phyloP scores from a whole-genome alignment of 1,140 invertebrate genomes.

The Lasioglossum baleicum region DNA sequence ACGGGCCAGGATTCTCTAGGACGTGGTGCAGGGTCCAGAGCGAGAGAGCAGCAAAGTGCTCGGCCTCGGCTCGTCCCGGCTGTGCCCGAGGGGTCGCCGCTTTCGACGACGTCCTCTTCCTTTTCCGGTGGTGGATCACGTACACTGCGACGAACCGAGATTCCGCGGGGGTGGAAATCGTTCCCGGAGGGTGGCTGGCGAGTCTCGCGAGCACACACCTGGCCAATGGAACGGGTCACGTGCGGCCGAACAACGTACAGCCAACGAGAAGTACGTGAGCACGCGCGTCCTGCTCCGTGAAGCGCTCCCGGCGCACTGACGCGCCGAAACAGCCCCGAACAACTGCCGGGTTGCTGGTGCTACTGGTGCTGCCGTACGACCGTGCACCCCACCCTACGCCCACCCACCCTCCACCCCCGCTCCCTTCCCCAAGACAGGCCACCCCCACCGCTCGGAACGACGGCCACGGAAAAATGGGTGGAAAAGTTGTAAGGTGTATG shows the following conservation, averaged over 20 bases:
- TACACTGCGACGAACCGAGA: neutral
- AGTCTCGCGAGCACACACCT: neutral
- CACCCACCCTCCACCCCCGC: neutral
- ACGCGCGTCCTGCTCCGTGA: slow-evolving; percentile 8
- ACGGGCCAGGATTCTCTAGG: too few species aligned
- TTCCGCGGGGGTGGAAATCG: neutral
- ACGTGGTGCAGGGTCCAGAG: too few species aligned
- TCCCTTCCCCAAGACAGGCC: neutral
- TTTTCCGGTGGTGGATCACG: neutral
- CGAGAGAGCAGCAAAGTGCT: too few species aligned
- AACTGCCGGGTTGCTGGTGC: slow-evolving; percentile 19
- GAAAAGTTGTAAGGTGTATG: slow-evolving; percentile 37
- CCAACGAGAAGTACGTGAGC: neutral
- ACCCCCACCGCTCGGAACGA: neutral
- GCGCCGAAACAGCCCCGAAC: slow-evolving; percentile 30
- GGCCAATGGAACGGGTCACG: slow-evolving; percentile 16
- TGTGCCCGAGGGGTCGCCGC: too few species aligned
- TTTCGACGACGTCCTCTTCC: neutral
- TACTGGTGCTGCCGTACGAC: slow-evolving; percentile 12
- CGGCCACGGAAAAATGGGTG: slow-evolving; percentile 22
- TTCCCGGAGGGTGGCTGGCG: too few species aligned
- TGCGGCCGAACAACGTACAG: neutral
- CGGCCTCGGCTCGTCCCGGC: too few species aligned
- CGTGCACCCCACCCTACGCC: neutral
- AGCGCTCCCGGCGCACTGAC: slow-evolving; percentile 29